Evolutionary conservation across 1,140 invertebrate species (phyloP), one percentile per base, ranked within the genome.

Genomic region (Venustaconcha ellipsiformis): DNA sequence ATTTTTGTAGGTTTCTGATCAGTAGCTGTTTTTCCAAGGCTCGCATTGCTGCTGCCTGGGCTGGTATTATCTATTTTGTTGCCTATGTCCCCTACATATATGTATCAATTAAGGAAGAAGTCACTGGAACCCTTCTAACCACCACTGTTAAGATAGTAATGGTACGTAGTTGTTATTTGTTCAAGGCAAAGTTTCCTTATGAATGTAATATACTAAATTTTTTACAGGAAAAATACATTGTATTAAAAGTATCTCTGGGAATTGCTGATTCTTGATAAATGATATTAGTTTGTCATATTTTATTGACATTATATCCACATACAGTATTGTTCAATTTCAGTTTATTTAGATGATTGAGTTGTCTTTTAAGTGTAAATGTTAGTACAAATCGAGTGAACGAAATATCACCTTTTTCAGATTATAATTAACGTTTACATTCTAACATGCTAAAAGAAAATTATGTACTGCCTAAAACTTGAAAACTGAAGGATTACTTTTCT

Each of bases 51-150:
- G 93, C 95, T 0, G 91, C 94, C 60, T 92, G 94, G 82, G 91
- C 88, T 55, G 92, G 92, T 62, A 88, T 95, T 17, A 86, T 94
- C 60, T 96, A 94, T 92, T 95, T 96, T 81, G 82, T 95, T n/a
- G 91, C 92, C 0, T 95, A 94, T 81, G 90, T 94, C 11, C 95
- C 95, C 2, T 94, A 93, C 80, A 91, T 92, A 76, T 92, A 93
- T 71, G 86, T 93, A 18, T 87, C 91, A 8, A 84, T 92, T n/a
- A 93, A 91, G 86, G 92, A 92, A 74, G 90, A 92, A 37, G 85
- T 82, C 3, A 85, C 92, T 30, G 84, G 87, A 30, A 80, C 86
- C 65, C 78, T 83, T 58, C 84, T 90, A 67, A 86, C 90, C 57
- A 80, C 81, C 12, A 73, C 74, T 14, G 86, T 88, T 37, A 91